Evolutionary conservation across 2,113 vertebrate species (phyloP), one percentile per base, ranked within the genome.

Genomic region (Emydocephalus ijimae): DNA sequence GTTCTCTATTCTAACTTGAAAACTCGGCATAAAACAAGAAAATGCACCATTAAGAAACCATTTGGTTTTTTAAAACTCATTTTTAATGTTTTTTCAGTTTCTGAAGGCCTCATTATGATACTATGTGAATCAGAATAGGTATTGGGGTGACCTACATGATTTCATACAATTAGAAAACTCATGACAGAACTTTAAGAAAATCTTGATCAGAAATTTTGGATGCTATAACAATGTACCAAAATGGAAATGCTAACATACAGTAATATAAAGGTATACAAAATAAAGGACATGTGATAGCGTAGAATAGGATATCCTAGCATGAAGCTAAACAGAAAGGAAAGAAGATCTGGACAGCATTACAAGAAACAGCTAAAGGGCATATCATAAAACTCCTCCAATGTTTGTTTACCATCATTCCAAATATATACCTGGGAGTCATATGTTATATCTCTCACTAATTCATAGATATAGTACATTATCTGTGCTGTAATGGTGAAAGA

Each of bases 211-310:
- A 97, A 97, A 93, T 96, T 95, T 96, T 94, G 93, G 97, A 95
- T 97, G 93, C 95, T 95, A 92, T 95, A 96, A 96, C 93, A 87
- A 93, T 96, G 94, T 94, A 97, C 97, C 95, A 96, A 97, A 96
- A 97, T 97, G 96, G 95, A 97, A 98, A 95, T 95, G 94, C 92
- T 96, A 93, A 96, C 97, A 96, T 95, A 52, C 2, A 52, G 50
- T 12, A 97, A 98, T 94, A 96, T 94, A 97, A 91, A 54, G 93
- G 95, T 0, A 92, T 96, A 98, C 96, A 97, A 97, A 98, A 93
- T 23, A 0, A 97, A 98, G 96, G 95, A 95, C 94, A 95, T 94
- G 92, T 95, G 95, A 97, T 95, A 97, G 94, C 94, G 96, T 94
- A 96, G 96, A 93, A 94, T 94, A 96, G 90, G 95, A 96, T 97